Evolutionary conservation across 2,797 vertebrate species (phyloP).

Genomic region (Semotilus atromaculatus): DNA sequence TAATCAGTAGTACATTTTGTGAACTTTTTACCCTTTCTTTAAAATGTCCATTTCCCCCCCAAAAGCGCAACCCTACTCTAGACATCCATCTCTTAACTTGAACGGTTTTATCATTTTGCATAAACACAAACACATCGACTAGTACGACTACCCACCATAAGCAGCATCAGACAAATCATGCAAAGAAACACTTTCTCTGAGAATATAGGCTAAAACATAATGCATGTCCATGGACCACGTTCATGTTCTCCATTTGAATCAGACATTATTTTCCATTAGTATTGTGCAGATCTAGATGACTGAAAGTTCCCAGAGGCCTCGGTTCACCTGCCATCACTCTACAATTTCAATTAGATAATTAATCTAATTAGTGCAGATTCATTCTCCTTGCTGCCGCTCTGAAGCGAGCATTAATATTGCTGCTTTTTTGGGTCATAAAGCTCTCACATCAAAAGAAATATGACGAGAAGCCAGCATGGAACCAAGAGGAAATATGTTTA

Average conservation of each 20-base stretch:
- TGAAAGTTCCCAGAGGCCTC: neutral
- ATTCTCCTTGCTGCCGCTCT: slow-evolving; percentile 59
- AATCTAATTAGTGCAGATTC: slow-evolving; percentile 71
- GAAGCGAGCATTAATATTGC: slow-evolving; percentile 67
- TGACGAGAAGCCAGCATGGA: slow-evolving; percentile 32
- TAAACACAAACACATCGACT: neutral
- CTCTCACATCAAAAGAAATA: slow-evolving; percentile 62
- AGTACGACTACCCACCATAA: neutral
- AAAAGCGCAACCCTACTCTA: neutral
- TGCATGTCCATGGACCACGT: neutral
- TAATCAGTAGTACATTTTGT: neutral
- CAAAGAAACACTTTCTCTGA: neutral
- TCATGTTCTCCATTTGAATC: neutral
- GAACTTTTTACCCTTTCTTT: neutral
- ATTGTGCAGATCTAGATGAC: slow-evolving; percentile 16
- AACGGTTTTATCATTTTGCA: neutral
- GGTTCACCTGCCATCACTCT: slow-evolving; percentile 43
- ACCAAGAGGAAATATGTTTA: slow-evolving; percentile 23
- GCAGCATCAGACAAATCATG: neutral
- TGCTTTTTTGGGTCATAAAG: slow-evolving; percentile 67
- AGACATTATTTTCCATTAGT: slow-evolving; percentile 24
- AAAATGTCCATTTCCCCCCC: neutral
- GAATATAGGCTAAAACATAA: neutral
- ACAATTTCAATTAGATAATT: slow-evolving; percentile 66
- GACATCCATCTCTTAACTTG: neutral